Base-by-base conservation (phyloP, 2,797 vertebrate genomes). In the Gallinago stenura region DNA sequence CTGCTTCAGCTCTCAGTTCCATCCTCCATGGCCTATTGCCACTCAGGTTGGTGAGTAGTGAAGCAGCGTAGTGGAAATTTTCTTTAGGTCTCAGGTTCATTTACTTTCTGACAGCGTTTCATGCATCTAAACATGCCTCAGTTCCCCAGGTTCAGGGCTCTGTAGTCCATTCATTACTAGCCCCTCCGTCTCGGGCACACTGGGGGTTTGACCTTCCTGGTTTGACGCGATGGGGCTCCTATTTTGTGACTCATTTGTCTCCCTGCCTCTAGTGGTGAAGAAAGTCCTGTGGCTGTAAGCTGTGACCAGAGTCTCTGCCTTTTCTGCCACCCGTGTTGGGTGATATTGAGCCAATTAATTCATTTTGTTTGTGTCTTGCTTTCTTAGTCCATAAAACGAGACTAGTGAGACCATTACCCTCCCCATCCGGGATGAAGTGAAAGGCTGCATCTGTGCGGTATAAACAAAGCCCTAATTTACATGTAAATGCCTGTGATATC, bases 391-490 rank as follows among this genome's bases (percentile, higher is more conserved):
- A 17, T 84, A 70, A 90, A 94, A 93, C 48, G 35, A 45, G 70
- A 61, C 30, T 51, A 82, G 80, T 15, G 62, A 92, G 62, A 76
- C 71, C 39, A 77, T 90, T 77, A 79, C 66, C 69, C n/a, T 92
- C 45, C 60, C 61, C 50, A 78, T 78, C 37, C 69, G 61, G 83
- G 77, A 78, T 86, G 68, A 90, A 94, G 41, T 81, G 93, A 95
- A 95, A 94, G 62, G 70, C 96, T 87, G 90, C 95, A 97, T 97
- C 96, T 96, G 95, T 95, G 54, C 37, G 0, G 58, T 69, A 66
- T 58, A 94, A 96, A 95, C 95, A 95, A 96, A 95, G 88, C 43
- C 77, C 86, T 92, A 37, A 97, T 96, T 96, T 96, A 95, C 96
- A 96, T 96, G 93, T 96, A 93, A 97, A 97, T 95, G 82, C 4